These are phyloP conservation scores for Hylyphantes graminicola DNA, from an alignment of 1,140 invertebrate species.

Conservation along the genomic window DNA sequence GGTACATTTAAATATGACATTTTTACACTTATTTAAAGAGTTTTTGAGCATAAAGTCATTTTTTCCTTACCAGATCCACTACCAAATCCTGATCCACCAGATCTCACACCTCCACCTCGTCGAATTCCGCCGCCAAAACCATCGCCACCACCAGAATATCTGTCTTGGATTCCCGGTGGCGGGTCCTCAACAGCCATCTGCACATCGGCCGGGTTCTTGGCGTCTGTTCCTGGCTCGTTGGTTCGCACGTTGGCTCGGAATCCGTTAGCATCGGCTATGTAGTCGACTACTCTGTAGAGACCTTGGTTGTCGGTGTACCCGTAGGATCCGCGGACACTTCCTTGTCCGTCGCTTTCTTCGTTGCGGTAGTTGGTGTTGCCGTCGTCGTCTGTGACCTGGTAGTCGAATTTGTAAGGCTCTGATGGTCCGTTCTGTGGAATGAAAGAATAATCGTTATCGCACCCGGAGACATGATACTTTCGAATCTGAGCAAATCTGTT, in stretches of 20 bases:
- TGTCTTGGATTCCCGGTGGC: slow-evolving; percentile 46
- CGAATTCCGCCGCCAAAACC: slow-evolving; percentile 15
- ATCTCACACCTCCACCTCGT: slow-evolving; percentile 49
- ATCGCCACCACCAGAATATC: slow-evolving; percentile 16
- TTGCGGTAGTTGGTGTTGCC: slow-evolving; percentile 56
- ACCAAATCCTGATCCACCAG: slow-evolving; percentile 8
- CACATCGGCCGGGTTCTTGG: slow-evolving; percentile 55
- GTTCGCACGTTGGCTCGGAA: slow-evolving; percentile 55
- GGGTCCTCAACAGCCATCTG: slow-evolving; percentile 40
- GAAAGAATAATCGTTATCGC: too few relatives aligned
- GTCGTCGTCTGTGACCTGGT: slow-evolving; percentile 43
- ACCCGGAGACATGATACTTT: too few relatives aligned
- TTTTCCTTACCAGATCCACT: background rate
- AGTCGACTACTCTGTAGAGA: slow-evolving; percentile 79
- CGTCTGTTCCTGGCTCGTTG: slow-evolving; percentile 57
- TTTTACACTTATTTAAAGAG: too few relatives aligned
- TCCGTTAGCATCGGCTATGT: slow-evolving; percentile 47
- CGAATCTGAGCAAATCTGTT: too few relatives aligned
- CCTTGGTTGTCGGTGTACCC: slow-evolving; percentile 84
- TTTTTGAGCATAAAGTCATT: background rate
- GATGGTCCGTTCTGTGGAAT: background rate
- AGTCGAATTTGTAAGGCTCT: slow-evolving; percentile 57
- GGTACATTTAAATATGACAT: too few relatives aligned
- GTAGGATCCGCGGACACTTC: slow-evolving; percentile 86
- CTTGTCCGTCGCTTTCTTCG: slow-evolving; percentile 67